Evolutionary conservation across 2,888 invertebrate genomes (phyloP).

Genomic region (Tiliacea aurago): DNA sequence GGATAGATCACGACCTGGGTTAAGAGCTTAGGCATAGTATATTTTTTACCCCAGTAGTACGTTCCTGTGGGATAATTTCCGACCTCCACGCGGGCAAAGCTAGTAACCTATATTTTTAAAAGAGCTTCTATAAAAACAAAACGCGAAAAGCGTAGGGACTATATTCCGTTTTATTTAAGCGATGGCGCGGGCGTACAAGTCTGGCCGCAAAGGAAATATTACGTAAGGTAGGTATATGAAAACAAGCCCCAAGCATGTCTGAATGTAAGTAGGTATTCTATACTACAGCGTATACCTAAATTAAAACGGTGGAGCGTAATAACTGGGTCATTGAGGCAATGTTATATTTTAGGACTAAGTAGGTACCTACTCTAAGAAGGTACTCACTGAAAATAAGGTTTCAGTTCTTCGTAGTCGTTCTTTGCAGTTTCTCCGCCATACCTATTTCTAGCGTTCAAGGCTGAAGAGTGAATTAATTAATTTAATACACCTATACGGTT

Average conservation of each 20-base stretch:
- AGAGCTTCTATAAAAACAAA: neutral
- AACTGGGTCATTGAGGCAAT: conserved; percentile 27
- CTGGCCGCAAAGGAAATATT: conserved; percentile 42
- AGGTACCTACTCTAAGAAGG: neutral
- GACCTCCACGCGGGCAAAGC: too few species aligned
- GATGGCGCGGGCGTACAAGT: conserved; percentile 25
- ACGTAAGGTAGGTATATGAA: conserved; percentile 40
- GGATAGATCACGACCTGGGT: too few species aligned
- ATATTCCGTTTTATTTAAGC: conserved; percentile 5
- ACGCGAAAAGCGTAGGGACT: neutral
- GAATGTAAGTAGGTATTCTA: conserved; percentile 1
- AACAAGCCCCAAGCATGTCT: conserved; percentile 17
- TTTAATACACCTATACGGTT: too few species aligned
- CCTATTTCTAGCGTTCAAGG: neutral
- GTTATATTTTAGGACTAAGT: neutral
- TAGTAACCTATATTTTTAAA: neutral
- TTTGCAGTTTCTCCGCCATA: neutral
- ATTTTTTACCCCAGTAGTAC: too few species aligned
- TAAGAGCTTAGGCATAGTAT: too few species aligned
- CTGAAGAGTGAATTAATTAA: too few species aligned
- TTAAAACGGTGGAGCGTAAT: conserved; percentile 16
- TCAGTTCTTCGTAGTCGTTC: neutral
- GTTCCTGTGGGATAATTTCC: too few species aligned
- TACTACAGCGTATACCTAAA: neutral
- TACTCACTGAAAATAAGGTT: conserved; percentile 2